Evolutionary conservation across 1,140 invertebrate species (phyloP).

Genomic region (Ephestia elutella): DNA sequence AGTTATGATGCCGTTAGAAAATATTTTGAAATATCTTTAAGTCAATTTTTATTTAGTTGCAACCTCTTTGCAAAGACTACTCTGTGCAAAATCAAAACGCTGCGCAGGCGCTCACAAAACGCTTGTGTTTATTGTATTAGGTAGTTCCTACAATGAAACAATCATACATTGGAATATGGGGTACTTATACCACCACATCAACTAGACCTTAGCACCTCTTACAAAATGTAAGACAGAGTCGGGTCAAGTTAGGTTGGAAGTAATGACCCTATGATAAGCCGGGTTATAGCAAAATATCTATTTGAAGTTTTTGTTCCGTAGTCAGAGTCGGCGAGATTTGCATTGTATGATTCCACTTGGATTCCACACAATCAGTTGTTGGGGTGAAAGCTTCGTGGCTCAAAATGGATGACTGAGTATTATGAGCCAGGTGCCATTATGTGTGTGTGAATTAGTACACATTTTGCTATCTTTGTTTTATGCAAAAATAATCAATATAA

Average conservation of each 20-base stretch:
- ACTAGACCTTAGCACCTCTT: neutral
- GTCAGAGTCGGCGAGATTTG: conserved; percentile 25
- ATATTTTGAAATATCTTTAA: too few species aligned
- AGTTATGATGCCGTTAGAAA: too few species aligned
- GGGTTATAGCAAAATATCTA: conserved; percentile 30
- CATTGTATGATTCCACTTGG: conserved; percentile 14
- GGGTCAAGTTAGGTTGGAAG: conserved; percentile 10
- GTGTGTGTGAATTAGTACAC: neutral
- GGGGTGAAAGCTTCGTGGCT: neutral
- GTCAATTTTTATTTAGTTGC: neutral
- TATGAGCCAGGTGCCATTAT: neutral
- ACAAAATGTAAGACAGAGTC: neutral
- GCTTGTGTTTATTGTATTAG: conserved; percentile 42
- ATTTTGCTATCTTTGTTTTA: too few species aligned
- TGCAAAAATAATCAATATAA: too few species aligned
- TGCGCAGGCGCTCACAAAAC: conserved; percentile 30
- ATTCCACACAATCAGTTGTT: conserved; percentile 20
- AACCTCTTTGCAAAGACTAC: conserved; percentile 10
- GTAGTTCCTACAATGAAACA: conserved; percentile 28
- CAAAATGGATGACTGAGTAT: neutral
- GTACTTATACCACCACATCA: conserved; percentile 13
- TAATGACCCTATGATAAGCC: conserved; percentile 29
- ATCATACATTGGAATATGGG: conserved; percentile 22
- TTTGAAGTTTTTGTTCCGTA: conserved; percentile 32
- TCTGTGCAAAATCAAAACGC: conserved; percentile 16